phyloP scores from a whole-genome alignment of 2,888 invertebrate genomes.

The Bellardia pandia region DNA sequence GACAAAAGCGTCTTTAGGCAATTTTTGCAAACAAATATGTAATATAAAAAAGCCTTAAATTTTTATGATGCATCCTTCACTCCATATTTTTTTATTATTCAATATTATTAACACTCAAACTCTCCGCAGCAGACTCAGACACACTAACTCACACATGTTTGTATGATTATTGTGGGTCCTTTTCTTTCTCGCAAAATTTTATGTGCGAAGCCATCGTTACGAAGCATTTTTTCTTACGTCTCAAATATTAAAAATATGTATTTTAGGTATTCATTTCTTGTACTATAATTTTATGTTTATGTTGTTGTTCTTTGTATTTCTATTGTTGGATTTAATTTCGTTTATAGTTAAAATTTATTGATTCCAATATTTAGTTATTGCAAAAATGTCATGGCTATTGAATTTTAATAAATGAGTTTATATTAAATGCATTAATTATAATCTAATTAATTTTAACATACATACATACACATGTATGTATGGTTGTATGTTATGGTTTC shows the following conservation, averaged over 20 bases:
- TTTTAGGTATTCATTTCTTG: background rate
- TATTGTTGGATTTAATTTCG: conserved; percentile 5
- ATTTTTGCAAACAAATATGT: conserved; percentile 24
- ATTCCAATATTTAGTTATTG: conserved; percentile 27
- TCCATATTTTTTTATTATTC: conserved; percentile 1
- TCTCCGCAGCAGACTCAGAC: background rate
- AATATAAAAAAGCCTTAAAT: conserved; percentile 45
- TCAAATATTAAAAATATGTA: conserved; percentile 33
- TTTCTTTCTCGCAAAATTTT: conserved; percentile 43
- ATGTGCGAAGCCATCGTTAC: background rate
- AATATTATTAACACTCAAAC: conserved; percentile 9
- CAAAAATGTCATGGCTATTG: conserved; percentile 1
- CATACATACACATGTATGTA: too few species aligned
- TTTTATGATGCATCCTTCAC: conserved; percentile 33
- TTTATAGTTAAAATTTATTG: conserved; percentile 57
- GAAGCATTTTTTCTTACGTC: conserved; percentile 11
- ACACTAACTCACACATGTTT: background rate
- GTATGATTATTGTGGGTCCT: background rate
- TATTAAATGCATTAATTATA: background rate
- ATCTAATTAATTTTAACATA: too few species aligned
- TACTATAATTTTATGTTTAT: background rate
- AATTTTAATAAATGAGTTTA: conserved; percentile 5
- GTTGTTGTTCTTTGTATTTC: background rate
- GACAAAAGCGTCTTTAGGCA: background rate
- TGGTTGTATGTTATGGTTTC: too few species aligned